Evolutionary conservation across 2,797 vertebrate species (phyloP).

Genomic region (Echeneis naucrates): DNA sequence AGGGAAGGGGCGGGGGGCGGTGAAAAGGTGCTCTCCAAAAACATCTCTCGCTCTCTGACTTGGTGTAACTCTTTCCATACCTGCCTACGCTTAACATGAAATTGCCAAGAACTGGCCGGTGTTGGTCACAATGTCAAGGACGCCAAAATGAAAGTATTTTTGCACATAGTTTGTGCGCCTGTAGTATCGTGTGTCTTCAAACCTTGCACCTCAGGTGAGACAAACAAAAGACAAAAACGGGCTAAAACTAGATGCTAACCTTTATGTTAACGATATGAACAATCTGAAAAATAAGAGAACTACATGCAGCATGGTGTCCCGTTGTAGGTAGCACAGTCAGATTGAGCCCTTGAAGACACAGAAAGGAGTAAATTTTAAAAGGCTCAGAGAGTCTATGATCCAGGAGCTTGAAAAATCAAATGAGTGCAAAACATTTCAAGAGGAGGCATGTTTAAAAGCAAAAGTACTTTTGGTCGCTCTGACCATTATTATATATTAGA

Average conservation of each 20-base stretch:
- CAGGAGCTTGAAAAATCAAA: neutral
- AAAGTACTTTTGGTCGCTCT: too few relatives aligned
- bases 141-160: conserved; percentile 30
- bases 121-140: conserved; percentile 22
- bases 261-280: conserved; percentile 26
- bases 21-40: conserved; percentile 65
- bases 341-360: neutral
- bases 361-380: conserved; percentile 1
- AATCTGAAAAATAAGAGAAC: conserved; percentile 33
- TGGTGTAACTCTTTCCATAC: conserved; percentile 28
- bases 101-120: conserved; percentile 33
- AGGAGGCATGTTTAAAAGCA: too few relatives aligned
- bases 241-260: conserved; percentile 45
- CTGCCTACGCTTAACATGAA: conserved; percentile 27
- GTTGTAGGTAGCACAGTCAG: neutral
- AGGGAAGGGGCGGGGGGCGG: conserved; percentile 43
- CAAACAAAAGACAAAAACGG: conserved; percentile 26
- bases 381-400: neutral
- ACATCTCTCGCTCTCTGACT: conserved; percentile 39
- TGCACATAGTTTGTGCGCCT: conserved; percentile 41
- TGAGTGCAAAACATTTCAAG: too few relatives aligned
- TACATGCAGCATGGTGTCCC: conserved; percentile 6
- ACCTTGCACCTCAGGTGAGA: conserved; percentile 28
- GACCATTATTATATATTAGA: too few relatives aligned
- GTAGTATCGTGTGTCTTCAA: conserved; percentile 35